Evolutionary conservation across 2,113 vertebrate genomes (phyloP).

Genomic region (Prionailurus bengalensis): DNA sequence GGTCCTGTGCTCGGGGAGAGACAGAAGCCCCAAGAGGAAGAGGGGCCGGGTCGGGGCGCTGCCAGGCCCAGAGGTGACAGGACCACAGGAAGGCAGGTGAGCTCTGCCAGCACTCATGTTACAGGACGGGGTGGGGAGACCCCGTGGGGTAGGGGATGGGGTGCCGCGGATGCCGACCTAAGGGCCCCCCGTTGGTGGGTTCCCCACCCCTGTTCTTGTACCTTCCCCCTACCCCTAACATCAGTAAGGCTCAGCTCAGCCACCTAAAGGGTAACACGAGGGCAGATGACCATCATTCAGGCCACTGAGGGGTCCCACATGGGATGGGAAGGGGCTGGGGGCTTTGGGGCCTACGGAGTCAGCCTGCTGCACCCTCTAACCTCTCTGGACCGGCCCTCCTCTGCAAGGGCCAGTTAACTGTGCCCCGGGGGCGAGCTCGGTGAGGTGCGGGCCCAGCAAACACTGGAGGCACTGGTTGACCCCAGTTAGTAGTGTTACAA

Average conservation of each 20-base stretch:
- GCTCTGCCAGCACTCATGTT: not conserved
- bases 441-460: not conserved
- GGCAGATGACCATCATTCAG: too few relatives aligned
- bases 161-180: rapidly evolving
- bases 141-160: not conserved
- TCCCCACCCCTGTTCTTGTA: not conserved
- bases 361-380: not conserved
- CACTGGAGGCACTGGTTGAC: not conserved
- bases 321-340: not conserved
- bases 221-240: not conserved
- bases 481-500: too few relatives aligned
- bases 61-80: not conserved
- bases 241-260: not conserved
- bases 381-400: not conserved
- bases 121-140: not conserved
- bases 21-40: not conserved
- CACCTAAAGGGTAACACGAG: not conserved
- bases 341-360: not conserved
- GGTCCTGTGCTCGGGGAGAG: not conserved
- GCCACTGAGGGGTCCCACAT: not conserved
- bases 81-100: too few relatives aligned
- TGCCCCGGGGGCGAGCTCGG: rapidly evolving
- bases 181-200: not conserved
- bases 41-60: too few relatives aligned
- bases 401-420: not conserved